Percentiles rank a stretch among this genome's conserved stretches.
phyloP scores from a whole-genome alignment of 2,797 vertebrate genomes.

The Clamator glandarius region DNA sequence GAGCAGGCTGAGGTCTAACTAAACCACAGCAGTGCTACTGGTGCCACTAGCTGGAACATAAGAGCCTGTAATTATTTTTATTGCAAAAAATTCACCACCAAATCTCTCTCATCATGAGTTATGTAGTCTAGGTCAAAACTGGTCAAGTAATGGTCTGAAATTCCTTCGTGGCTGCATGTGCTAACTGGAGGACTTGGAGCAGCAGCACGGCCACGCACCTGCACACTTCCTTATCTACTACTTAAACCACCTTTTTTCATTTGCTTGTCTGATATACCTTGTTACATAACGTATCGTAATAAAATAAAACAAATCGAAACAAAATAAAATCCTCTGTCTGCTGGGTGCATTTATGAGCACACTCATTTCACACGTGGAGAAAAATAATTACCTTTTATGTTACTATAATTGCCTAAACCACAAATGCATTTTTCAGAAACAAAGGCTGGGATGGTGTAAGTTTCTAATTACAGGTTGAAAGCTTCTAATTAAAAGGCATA shows the following conservation, averaged over 20 bases:
- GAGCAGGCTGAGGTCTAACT: not conserved
- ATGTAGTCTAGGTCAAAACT: not conserved
- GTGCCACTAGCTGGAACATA: not conserved
- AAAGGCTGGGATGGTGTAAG: conserved; percentile 67
- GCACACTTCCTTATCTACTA: not conserved
- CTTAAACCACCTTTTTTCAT: not conserved
- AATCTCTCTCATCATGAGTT: not conserved
- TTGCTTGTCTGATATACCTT: not conserved
- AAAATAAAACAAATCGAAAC: not conserved
- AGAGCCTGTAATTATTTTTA: not conserved
- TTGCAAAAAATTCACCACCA: not conserved
- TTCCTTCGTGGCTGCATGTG: not conserved
- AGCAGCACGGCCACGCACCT: too few species aligned
- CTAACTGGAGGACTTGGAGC: not conserved
- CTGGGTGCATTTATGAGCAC: not conserved
- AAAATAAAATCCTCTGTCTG: conserved; percentile 16
- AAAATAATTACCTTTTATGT: conserved; percentile 69
- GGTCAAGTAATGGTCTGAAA: not conserved
- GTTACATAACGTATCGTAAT: not conserved
- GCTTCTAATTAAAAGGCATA: conserved; percentile 73
- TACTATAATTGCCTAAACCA: conserved; percentile 68
- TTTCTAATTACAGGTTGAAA: conserved; percentile 75
- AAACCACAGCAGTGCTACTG: not conserved
- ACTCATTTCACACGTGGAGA: conserved; percentile 41
- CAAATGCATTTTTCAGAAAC: conserved; percentile 68